Evolutionary conservation across 1,140 invertebrate species (phyloP).

Genomic region (Drosophila murphyi): DNA sequence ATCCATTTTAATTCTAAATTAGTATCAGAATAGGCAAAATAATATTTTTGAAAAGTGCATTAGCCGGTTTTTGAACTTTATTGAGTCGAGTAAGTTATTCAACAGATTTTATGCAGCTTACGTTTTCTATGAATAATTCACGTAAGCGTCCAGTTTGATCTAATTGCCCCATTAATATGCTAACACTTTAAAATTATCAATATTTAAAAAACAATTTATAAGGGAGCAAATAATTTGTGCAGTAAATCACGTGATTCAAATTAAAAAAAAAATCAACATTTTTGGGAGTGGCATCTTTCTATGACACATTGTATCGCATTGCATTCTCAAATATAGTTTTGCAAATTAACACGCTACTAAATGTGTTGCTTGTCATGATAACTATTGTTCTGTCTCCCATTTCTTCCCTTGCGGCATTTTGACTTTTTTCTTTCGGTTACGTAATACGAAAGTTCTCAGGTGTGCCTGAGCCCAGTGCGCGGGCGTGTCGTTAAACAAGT

Average conservation of each 20-base stretch:
- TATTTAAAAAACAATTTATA: not conserved
- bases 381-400: not conserved
- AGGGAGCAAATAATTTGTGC: not conserved
- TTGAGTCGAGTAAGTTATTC: not conserved
- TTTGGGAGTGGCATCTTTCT: not conserved
- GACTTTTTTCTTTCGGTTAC: conserved; percentile 9
- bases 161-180: conserved; percentile 24
- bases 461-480: not conserved
- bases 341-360: conserved; percentile 59
- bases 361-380: conserved; percentile 30
- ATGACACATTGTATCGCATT: not conserved
- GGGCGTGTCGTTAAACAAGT: conserved; percentile 15
- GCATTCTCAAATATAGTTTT: conserved; percentile 22
- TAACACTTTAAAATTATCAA: conserved; percentile 4
- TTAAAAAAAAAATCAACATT: not conserved
- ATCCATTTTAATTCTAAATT: too few species aligned
- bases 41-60: too few species aligned
- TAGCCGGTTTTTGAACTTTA: not conserved
- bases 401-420: not conserved
- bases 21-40: too few species aligned
- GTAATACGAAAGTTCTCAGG: not conserved
- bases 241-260: not conserved
- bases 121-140: conserved; percentile 7
- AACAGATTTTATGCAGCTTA: conserved; percentile 15
- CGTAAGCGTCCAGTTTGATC: not conserved